phyloP scores from a whole-genome alignment of 2,888 invertebrate genomes.

The Eilema griseolum region DNA sequence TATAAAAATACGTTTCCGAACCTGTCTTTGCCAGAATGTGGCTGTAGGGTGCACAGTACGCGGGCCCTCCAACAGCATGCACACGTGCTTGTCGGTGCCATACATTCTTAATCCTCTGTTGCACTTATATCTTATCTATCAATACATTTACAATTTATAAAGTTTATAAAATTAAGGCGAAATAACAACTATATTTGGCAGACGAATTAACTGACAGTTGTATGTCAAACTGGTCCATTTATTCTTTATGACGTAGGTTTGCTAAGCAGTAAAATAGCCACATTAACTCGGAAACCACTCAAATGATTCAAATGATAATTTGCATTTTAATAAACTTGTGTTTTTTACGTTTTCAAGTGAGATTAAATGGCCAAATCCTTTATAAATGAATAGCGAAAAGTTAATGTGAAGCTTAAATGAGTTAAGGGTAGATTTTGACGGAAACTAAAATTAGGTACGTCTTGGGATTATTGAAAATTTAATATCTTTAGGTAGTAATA shows the following conservation, averaged over 20 bases:
- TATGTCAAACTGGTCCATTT: background rate
- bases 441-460: too few species aligned
- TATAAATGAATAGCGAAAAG: too few species aligned
- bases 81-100: conserved; percentile 56
- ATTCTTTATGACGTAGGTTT: background rate
- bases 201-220: background rate
- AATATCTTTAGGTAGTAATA: too few species aligned
- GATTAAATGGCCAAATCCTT: too few species aligned
- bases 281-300: too few species aligned
- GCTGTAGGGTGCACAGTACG: conserved; percentile 59
- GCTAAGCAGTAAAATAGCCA: background rate
- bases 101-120: conserved; percentile 32
- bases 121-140: background rate
- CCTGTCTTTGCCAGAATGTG: conserved; percentile 40
- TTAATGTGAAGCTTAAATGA: too few species aligned
- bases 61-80: conserved; percentile 57
- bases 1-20: conserved; percentile 9
- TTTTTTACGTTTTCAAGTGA: too few species aligned
- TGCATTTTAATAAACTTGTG: too few species aligned
- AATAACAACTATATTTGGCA: background rate
- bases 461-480: too few species aligned
- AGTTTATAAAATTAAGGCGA: too few species aligned
- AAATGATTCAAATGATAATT: too few species aligned
- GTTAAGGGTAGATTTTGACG: too few species aligned
- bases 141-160: background rate